phyloP scores from a whole-genome alignment of 2,113 vertebrate genomes.

The Corvus hawaiiensis region DNA sequence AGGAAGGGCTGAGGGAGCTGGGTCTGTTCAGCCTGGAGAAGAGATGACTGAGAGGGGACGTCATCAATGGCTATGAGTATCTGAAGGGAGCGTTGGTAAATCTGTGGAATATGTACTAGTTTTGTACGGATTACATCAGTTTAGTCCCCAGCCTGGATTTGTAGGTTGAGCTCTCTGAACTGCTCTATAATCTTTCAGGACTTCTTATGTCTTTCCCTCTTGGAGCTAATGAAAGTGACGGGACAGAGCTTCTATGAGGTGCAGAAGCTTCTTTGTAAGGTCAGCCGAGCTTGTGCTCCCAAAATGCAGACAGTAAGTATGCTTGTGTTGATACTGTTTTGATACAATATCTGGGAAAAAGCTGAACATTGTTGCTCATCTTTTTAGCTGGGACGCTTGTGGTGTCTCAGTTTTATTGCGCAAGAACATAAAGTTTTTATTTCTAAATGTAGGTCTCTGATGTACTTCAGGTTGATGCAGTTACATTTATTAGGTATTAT shows the following conservation, averaged over 20 bases:
- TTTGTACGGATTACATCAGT: background rate
- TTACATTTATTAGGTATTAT: background rate
- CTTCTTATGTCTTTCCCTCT: constrained; percentile 72
- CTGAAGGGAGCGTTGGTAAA: background rate
- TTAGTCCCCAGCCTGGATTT: background rate
- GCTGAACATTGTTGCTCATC: background rate
- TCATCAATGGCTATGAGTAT: background rate
- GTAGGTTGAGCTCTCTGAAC: background rate
- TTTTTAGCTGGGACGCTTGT: background rate
- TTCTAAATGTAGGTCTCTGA: background rate
- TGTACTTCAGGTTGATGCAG: background rate
- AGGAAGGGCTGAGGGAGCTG: background rate
- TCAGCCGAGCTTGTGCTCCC: constrained; percentile 78
- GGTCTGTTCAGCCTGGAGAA: background rate
- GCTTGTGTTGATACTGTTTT: background rate
- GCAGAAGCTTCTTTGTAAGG: constrained; percentile 66
- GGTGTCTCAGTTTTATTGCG: background rate
- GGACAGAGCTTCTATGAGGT: constrained; percentile 74
- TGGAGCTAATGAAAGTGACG: constrained; percentile 79
- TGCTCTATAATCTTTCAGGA: constrained; percentile 64
- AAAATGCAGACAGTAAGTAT: constrained; percentile 76
- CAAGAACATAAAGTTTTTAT: background rate
- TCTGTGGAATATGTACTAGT: background rate
- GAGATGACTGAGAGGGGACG: background rate
- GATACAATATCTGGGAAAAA: background rate